phyloP scores from a whole-genome alignment of 2,888 invertebrate genomes.

The Drosophila rubida region DNA sequence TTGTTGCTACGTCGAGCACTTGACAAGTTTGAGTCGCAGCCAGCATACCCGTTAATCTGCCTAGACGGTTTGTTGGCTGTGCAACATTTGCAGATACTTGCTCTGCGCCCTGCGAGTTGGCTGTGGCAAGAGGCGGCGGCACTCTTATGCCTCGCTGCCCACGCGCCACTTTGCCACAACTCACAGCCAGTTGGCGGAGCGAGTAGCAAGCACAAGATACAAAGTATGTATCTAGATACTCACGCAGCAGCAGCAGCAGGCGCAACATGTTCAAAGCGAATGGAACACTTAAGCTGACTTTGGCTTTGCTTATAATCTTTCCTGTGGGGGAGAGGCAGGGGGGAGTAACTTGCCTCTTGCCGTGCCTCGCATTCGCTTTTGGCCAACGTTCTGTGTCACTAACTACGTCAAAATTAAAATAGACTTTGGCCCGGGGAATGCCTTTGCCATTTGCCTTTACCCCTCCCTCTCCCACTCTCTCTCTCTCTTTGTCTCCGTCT shows the following conservation, averaged over 20 bases:
- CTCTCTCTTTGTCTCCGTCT: background rate
- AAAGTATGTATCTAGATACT: conserved; percentile 40
- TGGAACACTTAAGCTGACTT: conserved; percentile 68
- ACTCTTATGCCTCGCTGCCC: conserved; percentile 62
- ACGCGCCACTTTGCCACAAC: conserved; percentile 51
- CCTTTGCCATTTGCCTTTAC: conserved; percentile 9
- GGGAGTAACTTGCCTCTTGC: conserved; percentile 18
- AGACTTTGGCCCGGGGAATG: conserved; percentile 60
- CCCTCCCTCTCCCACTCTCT: background rate
- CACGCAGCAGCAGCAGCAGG: conserved; percentile 39
- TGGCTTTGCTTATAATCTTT: conserved; percentile 54
- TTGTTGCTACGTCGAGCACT: no score
- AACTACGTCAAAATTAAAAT: conserved; percentile 74
- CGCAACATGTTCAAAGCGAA: conserved; percentile 72
- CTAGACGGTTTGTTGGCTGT: conserved; percentile 15
- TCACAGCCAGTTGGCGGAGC: conserved; percentile 19
- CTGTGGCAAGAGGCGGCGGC: conserved; percentile 30
- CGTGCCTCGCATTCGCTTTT: conserved; percentile 43
- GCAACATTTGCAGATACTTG: conserved; percentile 43
- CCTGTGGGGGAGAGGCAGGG: conserved; percentile 5
- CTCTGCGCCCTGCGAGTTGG: conserved; percentile 21
- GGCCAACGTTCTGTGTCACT: conserved; percentile 65
- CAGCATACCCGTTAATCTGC: conserved; percentile 9
- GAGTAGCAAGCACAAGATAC: conserved; percentile 23
- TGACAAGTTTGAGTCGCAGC: conserved; percentile 1